These are phyloP conservation scores for Natator depressus DNA, from an alignment of 2,113 vertebrate species.

Conservation along the genomic window DNA sequence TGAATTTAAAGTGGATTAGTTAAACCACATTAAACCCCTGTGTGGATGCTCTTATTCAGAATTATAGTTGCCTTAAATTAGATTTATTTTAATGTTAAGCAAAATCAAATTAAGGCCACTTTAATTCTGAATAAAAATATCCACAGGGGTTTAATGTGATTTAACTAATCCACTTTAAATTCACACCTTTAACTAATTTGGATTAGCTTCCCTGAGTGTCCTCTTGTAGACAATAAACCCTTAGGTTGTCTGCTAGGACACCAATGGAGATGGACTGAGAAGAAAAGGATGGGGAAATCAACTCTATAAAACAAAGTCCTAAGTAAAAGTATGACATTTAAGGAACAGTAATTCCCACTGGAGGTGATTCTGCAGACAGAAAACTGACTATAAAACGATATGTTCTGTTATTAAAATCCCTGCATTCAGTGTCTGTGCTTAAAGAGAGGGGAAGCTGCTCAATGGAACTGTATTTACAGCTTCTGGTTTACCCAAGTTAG, in stretches of 20 bases:
- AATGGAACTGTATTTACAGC: accelerated
- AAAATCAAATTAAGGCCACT: neutral
- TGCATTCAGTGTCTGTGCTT: neutral
- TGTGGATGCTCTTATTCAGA: neutral
- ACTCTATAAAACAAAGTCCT: neutral
- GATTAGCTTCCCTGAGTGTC: neutral
- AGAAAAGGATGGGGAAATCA: neutral
- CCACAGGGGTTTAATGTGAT: neutral
- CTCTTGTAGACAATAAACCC: neutral
- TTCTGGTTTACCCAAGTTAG: neutral
- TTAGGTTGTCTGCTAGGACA: neutral
- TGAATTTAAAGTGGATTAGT: neutral
- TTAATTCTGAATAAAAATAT: neutral
- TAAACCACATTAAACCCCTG: neutral
- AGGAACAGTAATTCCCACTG: neutral
- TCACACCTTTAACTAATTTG: neutral
- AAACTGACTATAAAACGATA: neutral
- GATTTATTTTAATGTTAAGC: neutral
- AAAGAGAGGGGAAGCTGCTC: neutral
- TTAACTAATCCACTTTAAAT: neutral
- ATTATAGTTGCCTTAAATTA: neutral
- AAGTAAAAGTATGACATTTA: neutral
- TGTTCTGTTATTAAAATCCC: accelerated
- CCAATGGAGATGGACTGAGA: neutral
- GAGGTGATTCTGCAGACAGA: neutral